A percentile compares a stretch with the other conserved stretches of the same genome.
Evolutionary conservation across 2,888 invertebrate genomes (phyloP).

Genomic region (Theretra japonica): DNA sequence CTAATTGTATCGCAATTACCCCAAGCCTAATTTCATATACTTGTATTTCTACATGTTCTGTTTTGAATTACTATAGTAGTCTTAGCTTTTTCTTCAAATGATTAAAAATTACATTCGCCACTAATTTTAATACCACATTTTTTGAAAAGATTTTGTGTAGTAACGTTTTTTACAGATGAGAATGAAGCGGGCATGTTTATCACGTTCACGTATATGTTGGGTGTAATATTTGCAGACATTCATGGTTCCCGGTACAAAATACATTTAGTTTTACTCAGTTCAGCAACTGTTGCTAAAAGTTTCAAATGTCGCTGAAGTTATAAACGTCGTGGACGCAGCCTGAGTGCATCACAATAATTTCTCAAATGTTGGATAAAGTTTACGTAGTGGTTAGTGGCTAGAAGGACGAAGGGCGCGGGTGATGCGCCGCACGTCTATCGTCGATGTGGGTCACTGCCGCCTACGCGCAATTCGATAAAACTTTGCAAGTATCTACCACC

Average conservation of each 20-base stretch:
- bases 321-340: neutral
- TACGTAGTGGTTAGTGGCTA: constrained; percentile 22
- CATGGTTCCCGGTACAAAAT: neutral
- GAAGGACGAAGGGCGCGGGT: constrained; percentile 71
- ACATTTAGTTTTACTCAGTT: neutral
- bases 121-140: too few species aligned
- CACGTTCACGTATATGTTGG: too few species aligned
- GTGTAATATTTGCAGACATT: too few species aligned
- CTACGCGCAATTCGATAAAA: constrained; percentile 81
- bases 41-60: too few species aligned
- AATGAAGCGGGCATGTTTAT: too few species aligned
- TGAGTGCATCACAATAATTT: constrained; percentile 16
- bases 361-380: constrained; percentile 19
- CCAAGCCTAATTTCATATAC: too few species aligned
- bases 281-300: neutral
- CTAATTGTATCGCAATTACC: too few species aligned
- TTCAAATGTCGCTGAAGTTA: neutral
- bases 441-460: constrained; percentile 81
- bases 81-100: too few species aligned
- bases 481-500: constrained; percentile 67
- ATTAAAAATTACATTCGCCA: too few species aligned
- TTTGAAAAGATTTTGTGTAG: too few species aligned
- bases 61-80: too few species aligned
- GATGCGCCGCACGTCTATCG: constrained; percentile 65
- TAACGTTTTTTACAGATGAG: too few species aligned